Base-by-base conservation (phyloP, 2,113 vertebrate genomes). In the Capreolus pygargus region DNA sequence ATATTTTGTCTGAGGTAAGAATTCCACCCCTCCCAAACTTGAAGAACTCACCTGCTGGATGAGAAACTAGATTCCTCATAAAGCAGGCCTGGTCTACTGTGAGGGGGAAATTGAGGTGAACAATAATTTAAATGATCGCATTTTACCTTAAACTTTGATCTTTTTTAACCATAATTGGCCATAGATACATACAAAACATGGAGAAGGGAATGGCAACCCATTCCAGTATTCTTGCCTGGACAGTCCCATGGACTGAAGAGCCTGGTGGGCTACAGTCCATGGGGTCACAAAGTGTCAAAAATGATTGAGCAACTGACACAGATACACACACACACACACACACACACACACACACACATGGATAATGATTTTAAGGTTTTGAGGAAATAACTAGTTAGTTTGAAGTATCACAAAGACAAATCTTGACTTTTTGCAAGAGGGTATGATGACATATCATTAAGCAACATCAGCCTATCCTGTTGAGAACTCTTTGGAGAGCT, bases 401-500 rank as follows among this genome's bases (percentile, higher is more conserved):
- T 82, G 28, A 28, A 6, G 33, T 45, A 88, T 60, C 55, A 85
- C 47, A 86, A 79, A 92, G 79, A 67, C 7, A 84, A 84, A 61
- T 47, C 9, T 83, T 30, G 86, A 15, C 81, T 85, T 97, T 92
- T 54, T 95, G 67, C 16, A 47, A 55, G 33, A 91, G 55, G 43
- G 2, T 33, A 70, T 85, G 70, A 84, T 78, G 64, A 60, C 4
- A 15, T 50, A 54, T 81, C 52, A 27, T 79, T 85, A 54, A 45
- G 70, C 5, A 58, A 3, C 11, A 81, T 45, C 43, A 82, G 27
- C 33, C 60, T 81, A 33, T 95, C 27, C 79, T 91, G 7, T 78
- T 67, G 55, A 94, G 52, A 96, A 89, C 78, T 94, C 90, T 89
- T 94, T 23, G 36, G 55, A 82, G 92, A 61, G 19, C 39, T 87